These are phyloP conservation scores for Sebastes vulpes DNA, from an alignment of 2,797 vertebrate genomes.

Conservation along the genomic window DNA sequence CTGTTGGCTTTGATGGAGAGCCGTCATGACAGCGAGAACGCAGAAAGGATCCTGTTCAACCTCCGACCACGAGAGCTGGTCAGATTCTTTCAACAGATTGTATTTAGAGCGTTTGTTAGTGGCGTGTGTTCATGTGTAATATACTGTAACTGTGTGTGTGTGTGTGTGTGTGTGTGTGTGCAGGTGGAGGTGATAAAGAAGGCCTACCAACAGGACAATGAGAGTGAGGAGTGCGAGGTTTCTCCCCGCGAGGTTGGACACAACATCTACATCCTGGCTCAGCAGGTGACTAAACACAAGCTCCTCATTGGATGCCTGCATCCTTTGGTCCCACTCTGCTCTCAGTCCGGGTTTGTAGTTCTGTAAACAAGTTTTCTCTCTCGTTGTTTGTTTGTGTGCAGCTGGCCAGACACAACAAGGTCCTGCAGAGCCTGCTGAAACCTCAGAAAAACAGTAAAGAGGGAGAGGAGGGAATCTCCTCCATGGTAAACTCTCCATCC, in stretches of 20 bases:
- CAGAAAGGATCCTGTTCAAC: conserved; percentile 96
- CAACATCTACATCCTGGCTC: conserved; percentile 97
- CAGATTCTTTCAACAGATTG: conserved; percentile 13
- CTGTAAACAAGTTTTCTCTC: neutral
- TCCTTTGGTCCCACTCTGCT: neutral
- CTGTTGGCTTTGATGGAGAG: conserved; percentile 98
- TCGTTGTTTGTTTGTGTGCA: conserved; percentile 51
- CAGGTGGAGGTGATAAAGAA: conserved; percentile 97
- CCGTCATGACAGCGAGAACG: conserved; percentile 95
- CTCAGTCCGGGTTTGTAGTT: neutral
- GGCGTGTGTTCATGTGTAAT: neutral
- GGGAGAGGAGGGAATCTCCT: conserved; percentile 93
- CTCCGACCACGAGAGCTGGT: conserved; percentile 96
- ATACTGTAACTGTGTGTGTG: neutral
- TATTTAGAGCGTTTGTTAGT: neutral
- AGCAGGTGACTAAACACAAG: conserved; percentile 87
- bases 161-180: conserved; percentile 10
- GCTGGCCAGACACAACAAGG: conserved; percentile 95
- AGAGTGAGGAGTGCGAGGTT: conserved; percentile 90
- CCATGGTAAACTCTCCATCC: conserved; percentile 87
- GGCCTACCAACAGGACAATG: conserved; percentile 93
- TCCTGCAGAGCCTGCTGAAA: conserved; percentile 92
- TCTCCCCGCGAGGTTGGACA: conserved; percentile 95
- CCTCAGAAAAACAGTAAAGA: conserved; percentile 90
- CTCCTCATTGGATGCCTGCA: neutral